These are phyloP conservation scores for Spilogale gracilis DNA, from an alignment of 2,113 vertebrate species.

Conservation along the genomic window DNA sequence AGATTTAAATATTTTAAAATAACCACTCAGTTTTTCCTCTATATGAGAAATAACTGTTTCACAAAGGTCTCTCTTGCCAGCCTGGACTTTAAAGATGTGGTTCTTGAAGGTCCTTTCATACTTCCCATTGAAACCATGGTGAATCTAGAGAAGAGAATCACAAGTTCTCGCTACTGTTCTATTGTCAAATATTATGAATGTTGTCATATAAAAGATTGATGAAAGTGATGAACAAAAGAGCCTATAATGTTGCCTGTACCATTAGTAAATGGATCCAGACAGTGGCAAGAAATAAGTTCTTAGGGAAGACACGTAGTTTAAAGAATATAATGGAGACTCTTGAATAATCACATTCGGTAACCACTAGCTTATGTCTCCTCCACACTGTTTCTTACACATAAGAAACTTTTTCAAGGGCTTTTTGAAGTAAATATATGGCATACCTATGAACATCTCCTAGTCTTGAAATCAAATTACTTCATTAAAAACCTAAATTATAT, in stretches of 20 bases:
- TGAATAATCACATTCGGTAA: background rate
- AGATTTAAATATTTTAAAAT: background rate
- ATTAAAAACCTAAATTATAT: background rate
- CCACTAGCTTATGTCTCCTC: background rate
- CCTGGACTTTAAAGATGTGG: background rate
- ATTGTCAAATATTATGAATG: background rate
- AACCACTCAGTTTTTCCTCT: background rate
- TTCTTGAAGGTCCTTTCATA: background rate
- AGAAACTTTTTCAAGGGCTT: background rate
- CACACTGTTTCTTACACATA: background rate
- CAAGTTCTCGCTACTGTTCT: background rate
- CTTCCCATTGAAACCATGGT: background rate
- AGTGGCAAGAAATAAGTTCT: background rate
- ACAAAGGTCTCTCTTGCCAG: background rate
- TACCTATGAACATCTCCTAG: background rate
- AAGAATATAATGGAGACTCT: background rate
- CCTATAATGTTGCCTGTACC: background rate
- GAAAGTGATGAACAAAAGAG: background rate
- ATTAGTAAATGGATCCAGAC: background rate
- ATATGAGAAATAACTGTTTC: background rate
- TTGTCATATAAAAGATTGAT: background rate
- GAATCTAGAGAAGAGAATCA: background rate
- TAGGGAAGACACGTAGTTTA: background rate
- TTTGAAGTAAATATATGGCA: background rate
- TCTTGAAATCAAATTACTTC: background rate